These are phyloP conservation scores for Diarsia mendica DNA, from an alignment of 2,888 invertebrate species.

Conservation along the genomic window DNA sequence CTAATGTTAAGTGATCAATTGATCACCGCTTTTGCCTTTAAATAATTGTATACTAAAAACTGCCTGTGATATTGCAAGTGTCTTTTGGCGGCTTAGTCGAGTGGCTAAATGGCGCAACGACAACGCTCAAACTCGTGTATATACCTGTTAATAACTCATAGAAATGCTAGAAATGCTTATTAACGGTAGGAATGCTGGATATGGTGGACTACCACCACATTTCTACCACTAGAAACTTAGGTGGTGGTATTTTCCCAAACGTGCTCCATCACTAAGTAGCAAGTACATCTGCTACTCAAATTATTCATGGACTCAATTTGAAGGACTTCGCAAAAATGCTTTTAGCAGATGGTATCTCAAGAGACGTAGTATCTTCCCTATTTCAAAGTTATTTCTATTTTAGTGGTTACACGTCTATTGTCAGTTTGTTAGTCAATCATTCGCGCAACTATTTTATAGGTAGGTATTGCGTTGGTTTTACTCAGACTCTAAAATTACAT, in stretches of 20 bases:
- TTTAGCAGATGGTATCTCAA: not conserved
- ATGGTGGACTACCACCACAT: not conserved
- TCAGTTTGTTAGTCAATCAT: not conserved
- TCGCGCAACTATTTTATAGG: not conserved
- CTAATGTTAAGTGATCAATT: not conserved
- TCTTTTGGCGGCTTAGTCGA: not conserved
- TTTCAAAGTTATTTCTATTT: not conserved
- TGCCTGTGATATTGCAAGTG: not conserved
- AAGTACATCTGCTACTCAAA: not conserved
- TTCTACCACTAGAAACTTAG: too few relatives aligned
- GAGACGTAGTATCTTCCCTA: not conserved
- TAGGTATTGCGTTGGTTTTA: not conserved
- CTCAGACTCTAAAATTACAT: not conserved
- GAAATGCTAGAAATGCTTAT: not conserved
- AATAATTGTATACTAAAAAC: not conserved
- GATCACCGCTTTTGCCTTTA: not conserved
- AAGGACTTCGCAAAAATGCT: not conserved
- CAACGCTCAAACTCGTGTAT: not conserved
- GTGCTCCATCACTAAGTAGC: not conserved
- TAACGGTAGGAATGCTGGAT: not conserved
- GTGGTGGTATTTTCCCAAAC: not conserved
- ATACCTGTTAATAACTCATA: not conserved
- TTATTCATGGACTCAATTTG: not conserved
- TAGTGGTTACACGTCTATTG: not conserved
- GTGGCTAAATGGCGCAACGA: not conserved